Base-by-base conservation (phyloP, 2,797 vertebrate species). In the Cyprinella venusta region DNA sequence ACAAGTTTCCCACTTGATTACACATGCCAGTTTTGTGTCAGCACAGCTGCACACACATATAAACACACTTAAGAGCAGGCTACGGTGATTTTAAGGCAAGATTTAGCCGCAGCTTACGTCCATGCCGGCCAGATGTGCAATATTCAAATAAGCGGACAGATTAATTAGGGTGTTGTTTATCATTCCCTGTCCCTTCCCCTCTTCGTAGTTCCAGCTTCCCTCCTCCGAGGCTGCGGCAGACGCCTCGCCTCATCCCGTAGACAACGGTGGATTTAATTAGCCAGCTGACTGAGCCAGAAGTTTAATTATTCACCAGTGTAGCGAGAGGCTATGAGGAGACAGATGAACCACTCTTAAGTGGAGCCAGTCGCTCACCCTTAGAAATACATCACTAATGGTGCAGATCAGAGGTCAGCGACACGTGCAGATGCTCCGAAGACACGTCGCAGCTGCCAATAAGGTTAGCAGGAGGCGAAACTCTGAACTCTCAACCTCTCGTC, bases 221-320 rank as follows among this genome's bases (percentile, higher is more conserved):
- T 81, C 83, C 79, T 80, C 45, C 33, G 74, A 67, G 42, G 21
- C 77, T 83, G 36, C 70, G 65, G 56, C 83, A 86, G 84, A 83
- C 85, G 42, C 65, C 79, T 71, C 52, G 24, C 77, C 77, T 70
- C 65, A 76, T 82, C 83, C 80, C 75, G 77, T 85, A 80, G 56
- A 87, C 81, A 85, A 76, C 33, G 33, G 84, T 74, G 91, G 91
- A 94, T 94, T 93, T 90, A 94, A 93, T 94, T 93, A 93, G 89
- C 90, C 90, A 88, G 88, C 86, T 89, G 87, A 90, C 90, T 90
- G 91, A 90, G 89, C 85, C 83, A 88, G 88, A 84, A 82, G 90
- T 92, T 93, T 92, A 94, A 94, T 95, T 92, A 94, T 91, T 93
- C 85, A 88, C 77, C 71, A 79, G 82, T 42, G 61, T 79, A 30